Evolutionary conservation across 2,797 vertebrate genomes (phyloP).

Genomic region (Poecilia wingei): DNA sequence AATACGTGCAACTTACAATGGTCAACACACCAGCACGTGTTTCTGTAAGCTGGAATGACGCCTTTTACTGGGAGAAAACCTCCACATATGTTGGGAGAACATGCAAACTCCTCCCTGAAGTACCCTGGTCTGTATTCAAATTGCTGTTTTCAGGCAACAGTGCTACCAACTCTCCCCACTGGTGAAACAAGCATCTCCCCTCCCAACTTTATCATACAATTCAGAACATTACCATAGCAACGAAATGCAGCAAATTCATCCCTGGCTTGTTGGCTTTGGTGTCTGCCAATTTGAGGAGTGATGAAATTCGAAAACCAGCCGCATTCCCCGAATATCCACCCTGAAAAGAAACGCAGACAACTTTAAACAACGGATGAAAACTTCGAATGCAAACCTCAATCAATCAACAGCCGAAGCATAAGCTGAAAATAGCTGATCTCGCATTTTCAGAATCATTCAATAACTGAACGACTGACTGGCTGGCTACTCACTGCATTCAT

Average conservation of each 20-base stretch:
- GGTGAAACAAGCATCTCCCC: neutral
- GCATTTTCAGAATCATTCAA: slow-evolving; percentile 30
- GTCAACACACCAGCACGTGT: neutral
- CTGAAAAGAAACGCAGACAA: slow-evolving; percentile 61
- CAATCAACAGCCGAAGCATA: slow-evolving; percentile 23
- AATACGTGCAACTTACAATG: neutral
- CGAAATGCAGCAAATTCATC: slow-evolving; percentile 86
- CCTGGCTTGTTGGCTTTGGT: slow-evolving; percentile 88
- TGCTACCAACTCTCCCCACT: neutral
- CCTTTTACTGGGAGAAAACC: neutral
- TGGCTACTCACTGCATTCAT: slow-evolving; percentile 85
- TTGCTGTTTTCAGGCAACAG: neutral
- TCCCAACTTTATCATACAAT: neutral
- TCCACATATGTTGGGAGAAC: neutral
- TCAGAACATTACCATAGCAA: slow-evolving; percentile 81
- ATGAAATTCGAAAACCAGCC: slow-evolving; percentile 85
- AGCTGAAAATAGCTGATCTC: slow-evolving; percentile 29
- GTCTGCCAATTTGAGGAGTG: slow-evolving; percentile 85
- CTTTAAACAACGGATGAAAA: slow-evolving; percentile 63
- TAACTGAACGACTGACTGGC: slow-evolving; percentile 18
- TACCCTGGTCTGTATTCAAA: neutral
- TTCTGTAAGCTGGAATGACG: neutral
- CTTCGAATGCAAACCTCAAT: slow-evolving; percentile 43
- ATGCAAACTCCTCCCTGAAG: neutral
- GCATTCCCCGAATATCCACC: slow-evolving; percentile 86